A percentile compares a stretch with the other conserved stretches of the same genome.
These are phyloP conservation scores for Drosophila sp. DNA, from an alignment of 1,140 invertebrate species.

Conservation along the genomic window DNA sequence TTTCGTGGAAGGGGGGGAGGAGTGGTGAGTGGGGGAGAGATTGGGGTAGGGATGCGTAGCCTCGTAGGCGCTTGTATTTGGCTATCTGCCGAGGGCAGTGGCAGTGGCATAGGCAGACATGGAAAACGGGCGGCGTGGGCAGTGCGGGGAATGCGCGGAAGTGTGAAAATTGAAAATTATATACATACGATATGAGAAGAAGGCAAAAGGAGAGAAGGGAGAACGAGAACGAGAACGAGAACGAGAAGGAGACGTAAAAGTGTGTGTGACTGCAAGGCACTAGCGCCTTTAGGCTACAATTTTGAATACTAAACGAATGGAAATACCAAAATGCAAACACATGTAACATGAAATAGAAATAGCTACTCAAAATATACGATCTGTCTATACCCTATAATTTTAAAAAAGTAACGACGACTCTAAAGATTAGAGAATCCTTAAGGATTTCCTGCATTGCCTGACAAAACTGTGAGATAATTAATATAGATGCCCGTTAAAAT, in stretches of 20 bases:
- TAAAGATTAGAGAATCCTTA: no score
- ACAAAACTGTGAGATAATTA: no score
- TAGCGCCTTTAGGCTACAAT: conserved; percentile 3
- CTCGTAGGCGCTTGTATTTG: conserved; percentile 31
- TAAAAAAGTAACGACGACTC: no score
- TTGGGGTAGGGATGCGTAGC: conserved; percentile 29
- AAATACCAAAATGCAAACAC: not conserved
- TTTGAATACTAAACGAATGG: conserved; percentile 15
- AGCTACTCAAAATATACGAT: not conserved
- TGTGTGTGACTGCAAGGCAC: conserved; percentile 1
- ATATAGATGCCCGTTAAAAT: no score
- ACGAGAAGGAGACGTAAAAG: not conserved
- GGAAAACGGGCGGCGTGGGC: not conserved
- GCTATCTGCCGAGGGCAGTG: conserved; percentile 47
- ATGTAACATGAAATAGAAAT: not conserved
- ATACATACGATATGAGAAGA: not conserved
- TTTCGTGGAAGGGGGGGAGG: not conserved
- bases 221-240: not conserved
- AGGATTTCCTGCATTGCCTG: no score
- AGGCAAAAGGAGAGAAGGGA: no score
- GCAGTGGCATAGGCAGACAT: conserved; percentile 39
- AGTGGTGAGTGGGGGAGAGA: not conserved
- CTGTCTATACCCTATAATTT: not conserved
- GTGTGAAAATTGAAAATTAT: conserved; percentile 53
- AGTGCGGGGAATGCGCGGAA: not conserved